phyloP scores from a whole-genome alignment of 2,888 invertebrate species.

The Notodonta dromedarius region DNA sequence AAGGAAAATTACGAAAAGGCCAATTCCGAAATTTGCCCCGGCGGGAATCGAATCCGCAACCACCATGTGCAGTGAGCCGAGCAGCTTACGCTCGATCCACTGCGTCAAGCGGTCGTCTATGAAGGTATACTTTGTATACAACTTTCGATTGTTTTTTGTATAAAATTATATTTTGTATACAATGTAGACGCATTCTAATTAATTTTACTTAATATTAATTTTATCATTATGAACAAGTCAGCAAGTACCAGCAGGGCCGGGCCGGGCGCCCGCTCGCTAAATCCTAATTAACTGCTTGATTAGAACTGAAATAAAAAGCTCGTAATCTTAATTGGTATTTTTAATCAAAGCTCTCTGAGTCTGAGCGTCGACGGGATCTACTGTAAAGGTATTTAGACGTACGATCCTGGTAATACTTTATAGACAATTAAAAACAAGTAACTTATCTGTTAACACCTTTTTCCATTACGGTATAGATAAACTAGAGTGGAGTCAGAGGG shows the following conservation, averaged over 20 bases:
- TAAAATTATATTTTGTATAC: not conserved
- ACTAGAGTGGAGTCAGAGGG: too few relatives aligned
- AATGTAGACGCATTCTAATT: slow-evolving; percentile 25
- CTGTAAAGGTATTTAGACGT: slow-evolving; percentile 35
- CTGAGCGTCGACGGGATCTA: slow-evolving; percentile 38
- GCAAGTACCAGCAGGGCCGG: slow-evolving; percentile 38
- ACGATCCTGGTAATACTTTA: slow-evolving; percentile 31
- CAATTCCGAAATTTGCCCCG: too few relatives aligned
- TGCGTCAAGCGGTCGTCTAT: too few relatives aligned
- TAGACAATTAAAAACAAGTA: slow-evolving; percentile 23
- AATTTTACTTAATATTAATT: slow-evolving; percentile 36
- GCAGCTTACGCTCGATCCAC: too few relatives aligned
- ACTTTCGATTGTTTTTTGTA: too few relatives aligned
- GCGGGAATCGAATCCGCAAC: too few relatives aligned
- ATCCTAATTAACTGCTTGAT: slow-evolving; percentile 79
- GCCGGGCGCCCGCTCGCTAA: slow-evolving; percentile 53
- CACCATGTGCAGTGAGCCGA: too few relatives aligned
- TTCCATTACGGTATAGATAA: not conserved
- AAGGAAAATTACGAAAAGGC: too few relatives aligned
- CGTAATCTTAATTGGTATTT: slow-evolving; percentile 79
- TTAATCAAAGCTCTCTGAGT: slow-evolving; percentile 67
- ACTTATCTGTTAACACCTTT: not conserved
- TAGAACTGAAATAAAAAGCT: slow-evolving; percentile 74
- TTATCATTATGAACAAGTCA: slow-evolving; percentile 45
- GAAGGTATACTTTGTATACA: too few relatives aligned